Percentiles rank a stretch among this genome's conserved stretches.
Conservation (phyloP, 1,140 invertebrate genomes). For the Drosophila teissieri region DNA sequence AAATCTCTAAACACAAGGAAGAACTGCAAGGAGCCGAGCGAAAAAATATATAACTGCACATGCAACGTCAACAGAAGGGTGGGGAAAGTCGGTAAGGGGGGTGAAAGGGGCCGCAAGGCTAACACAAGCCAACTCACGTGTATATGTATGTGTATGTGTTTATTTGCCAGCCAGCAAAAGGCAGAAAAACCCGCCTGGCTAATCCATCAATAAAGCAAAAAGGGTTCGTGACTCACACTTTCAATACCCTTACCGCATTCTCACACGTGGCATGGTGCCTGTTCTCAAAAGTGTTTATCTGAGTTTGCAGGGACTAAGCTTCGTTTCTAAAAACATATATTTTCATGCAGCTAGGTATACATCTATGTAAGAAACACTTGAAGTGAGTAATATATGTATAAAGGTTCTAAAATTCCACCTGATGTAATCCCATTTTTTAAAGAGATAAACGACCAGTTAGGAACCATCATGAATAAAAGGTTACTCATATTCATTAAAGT, state of each 20-base stretch:
- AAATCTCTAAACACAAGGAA: conserved; percentile 42
- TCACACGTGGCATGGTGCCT: too few species aligned
- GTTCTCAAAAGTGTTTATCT: too few species aligned
- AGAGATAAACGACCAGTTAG: too few species aligned
- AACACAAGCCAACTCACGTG: conserved; percentile 19
- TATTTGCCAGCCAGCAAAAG: conserved; percentile 37
- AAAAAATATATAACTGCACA: conserved; percentile 48
- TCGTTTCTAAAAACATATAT: too few species aligned
- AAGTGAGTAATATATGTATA: too few species aligned
- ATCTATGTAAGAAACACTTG: too few species aligned
- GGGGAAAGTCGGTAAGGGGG: not conserved
- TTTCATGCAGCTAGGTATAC: too few species aligned
- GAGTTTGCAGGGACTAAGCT: too few species aligned
- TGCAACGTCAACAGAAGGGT: conserved; percentile 50
- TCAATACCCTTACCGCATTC: not conserved
- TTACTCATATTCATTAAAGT: too few species aligned
- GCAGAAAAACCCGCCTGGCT: conserved; percentile 28
- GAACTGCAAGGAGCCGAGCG: conserved; percentile 15
- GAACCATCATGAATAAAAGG: too few species aligned
- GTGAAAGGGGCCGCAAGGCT: conserved; percentile 14
- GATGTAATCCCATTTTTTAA: too few species aligned
- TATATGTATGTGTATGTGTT: conserved; percentile 27
- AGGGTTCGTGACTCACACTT: not conserved
- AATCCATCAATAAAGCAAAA: conserved; percentile 66
- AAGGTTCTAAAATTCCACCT: too few species aligned